Conservation (phyloP, 1,140 invertebrate species). For the Pseudomyrmex pallidus region DNA sequence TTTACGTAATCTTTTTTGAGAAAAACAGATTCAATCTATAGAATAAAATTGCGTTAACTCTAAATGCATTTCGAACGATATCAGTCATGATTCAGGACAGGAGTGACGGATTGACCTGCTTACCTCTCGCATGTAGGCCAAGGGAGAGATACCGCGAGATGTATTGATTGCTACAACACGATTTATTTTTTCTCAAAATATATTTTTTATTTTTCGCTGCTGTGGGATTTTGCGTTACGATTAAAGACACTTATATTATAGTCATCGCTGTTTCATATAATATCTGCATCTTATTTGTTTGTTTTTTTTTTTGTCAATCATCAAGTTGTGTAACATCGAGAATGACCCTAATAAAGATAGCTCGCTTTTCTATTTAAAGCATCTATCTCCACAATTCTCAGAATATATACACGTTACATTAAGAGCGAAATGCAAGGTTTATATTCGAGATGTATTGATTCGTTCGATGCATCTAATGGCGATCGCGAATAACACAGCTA, state of each 20-base stretch:
- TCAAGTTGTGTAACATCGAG: too few relatives aligned
- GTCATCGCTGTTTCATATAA: not conserved
- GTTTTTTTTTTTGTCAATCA: not conserved
- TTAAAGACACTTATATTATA: not conserved
- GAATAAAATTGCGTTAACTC: not conserved
- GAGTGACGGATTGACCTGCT: slow-evolving; percentile 35
- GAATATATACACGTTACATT: too few relatives aligned
- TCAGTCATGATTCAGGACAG: slow-evolving; percentile 33
- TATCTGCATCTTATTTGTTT: not conserved
- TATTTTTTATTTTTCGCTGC: slow-evolving; percentile 1
- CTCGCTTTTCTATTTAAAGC: too few relatives aligned
- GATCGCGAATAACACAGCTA: not conserved
- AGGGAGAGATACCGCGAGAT: slow-evolving; percentile 44
- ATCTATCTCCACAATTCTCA: too few relatives aligned
- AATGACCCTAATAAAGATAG: too few relatives aligned
- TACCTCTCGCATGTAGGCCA: slow-evolving; percentile 33
- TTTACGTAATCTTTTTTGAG: not conserved
- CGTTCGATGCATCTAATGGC: too few relatives aligned
- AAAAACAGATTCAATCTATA: not conserved
- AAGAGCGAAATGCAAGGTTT: too few relatives aligned
- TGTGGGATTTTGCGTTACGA: not conserved
- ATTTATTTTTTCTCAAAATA: not conserved
- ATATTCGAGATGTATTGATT: too few relatives aligned
- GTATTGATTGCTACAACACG: slow-evolving; percentile 29
- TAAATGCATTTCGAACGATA: slow-evolving; percentile 4